These are phyloP conservation scores for Empidonax traillii DNA, from an alignment of 2,113 vertebrate species.

Conservation along the genomic window DNA sequence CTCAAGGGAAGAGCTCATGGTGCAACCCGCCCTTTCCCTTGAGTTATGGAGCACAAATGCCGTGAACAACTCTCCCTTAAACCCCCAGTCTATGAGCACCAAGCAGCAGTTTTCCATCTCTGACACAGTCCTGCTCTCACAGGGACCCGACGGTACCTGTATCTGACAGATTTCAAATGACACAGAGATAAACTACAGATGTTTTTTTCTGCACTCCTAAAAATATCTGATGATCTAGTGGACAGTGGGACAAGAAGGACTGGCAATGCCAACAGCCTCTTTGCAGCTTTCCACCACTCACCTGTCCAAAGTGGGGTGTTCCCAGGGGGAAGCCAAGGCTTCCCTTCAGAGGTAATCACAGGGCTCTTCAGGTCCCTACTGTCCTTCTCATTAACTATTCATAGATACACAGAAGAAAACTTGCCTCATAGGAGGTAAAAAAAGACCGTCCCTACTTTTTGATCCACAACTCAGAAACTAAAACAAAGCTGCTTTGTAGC, in stretches of 20 bases:
- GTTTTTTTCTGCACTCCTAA: background rate
- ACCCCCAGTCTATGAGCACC: background rate
- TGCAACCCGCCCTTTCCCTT: background rate
- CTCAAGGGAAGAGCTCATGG: background rate
- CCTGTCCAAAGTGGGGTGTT: background rate
- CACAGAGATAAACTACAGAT: background rate
- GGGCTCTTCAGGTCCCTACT: background rate
- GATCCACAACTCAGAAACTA: background rate
- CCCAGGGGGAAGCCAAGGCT: background rate
- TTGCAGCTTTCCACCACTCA: background rate
- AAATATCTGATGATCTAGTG: background rate
- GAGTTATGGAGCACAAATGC: background rate
- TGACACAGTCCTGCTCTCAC: background rate
- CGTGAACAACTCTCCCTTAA: background rate
- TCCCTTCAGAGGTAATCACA: background rate
- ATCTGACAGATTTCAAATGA: background rate
- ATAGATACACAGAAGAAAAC: background rate
- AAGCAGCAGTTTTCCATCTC: background rate
- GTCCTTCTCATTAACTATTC: background rate
- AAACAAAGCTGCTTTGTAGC: background rate
- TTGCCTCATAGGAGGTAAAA: background rate
- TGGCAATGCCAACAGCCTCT: background rate
- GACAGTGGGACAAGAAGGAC: background rate
- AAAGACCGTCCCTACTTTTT: background rate
- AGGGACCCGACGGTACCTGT: background rate